Percentiles rank a stretch among this genome's conserved stretches.
These are phyloP conservation scores for Bos javanicus DNA, from an alignment of 2,113 vertebrate species.

Conservation along the genomic window DNA sequence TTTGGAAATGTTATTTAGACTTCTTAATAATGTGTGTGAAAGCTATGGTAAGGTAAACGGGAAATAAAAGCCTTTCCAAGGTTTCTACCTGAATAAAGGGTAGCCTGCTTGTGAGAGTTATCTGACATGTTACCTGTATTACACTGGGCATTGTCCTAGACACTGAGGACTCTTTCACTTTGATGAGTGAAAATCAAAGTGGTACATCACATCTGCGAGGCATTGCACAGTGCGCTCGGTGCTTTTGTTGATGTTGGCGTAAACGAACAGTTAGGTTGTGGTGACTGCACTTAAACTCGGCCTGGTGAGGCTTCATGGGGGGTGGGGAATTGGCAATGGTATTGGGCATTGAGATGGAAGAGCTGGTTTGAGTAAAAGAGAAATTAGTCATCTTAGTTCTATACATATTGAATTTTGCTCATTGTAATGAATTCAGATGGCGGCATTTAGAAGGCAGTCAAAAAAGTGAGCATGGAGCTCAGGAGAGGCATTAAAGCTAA, in stretches of 20 bases:
- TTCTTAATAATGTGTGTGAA: neutral
- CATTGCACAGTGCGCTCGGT: accelerated
- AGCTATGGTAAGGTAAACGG: neutral
- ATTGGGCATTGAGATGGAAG: neutral
- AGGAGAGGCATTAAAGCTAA: neutral
- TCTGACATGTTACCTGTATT: neutral
- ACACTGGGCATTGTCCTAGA: neutral
- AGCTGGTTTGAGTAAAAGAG: neutral
- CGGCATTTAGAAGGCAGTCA: neutral
- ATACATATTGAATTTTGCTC: neutral
- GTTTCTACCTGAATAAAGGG: neutral
- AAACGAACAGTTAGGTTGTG: neutral
- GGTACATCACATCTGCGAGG: neutral
- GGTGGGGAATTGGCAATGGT: too few species aligned
- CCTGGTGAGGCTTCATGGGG: neutral
- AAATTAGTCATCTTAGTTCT: neutral
- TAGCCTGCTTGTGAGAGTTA: neutral
- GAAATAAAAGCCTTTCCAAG: neutral
- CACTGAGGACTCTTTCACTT: neutral
- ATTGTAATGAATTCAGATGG: neutral
- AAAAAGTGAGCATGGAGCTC: neutral
- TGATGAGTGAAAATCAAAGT: neutral
- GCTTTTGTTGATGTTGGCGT: neutral
- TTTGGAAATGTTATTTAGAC: neutral
- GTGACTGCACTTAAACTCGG: neutral